These are phyloP conservation scores for Oreochromis mossambicus DNA, from an alignment of 2,797 vertebrate species.

Conservation along the genomic window DNA sequence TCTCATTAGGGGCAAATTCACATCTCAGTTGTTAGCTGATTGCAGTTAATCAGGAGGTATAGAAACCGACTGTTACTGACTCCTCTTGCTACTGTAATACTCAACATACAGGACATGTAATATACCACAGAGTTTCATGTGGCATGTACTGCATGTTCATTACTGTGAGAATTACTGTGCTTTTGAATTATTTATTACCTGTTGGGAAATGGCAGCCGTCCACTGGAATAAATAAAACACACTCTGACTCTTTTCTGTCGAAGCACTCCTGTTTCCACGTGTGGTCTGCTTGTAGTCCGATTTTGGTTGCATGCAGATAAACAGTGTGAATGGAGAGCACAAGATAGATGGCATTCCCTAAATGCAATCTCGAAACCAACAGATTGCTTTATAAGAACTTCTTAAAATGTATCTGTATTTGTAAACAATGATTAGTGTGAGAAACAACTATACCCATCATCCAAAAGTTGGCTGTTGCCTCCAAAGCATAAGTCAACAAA, in stretches of 20 bases:
- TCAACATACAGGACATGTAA: not conserved
- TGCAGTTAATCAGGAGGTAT: not conserved
- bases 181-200: not conserved
- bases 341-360: not conserved
- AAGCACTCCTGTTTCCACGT: not conserved
- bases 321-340: not conserved
- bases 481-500: not conserved
- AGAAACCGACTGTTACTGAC: not conserved
- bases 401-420: not conserved
- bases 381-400: not conserved
- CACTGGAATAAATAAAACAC: not conserved
- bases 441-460: not conserved
- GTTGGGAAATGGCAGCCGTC: not conserved
- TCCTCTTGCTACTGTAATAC: not conserved
- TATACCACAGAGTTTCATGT: not conserved
- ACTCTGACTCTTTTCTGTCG: not conserved
- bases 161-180: not conserved
- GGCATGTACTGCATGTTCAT: not conserved
- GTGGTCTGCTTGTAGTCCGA: not conserved
- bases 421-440: not conserved
- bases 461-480: not conserved
- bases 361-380: not conserved
- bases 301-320: not conserved
- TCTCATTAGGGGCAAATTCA: not conserved
- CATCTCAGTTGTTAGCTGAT: not conserved